Evolutionary conservation across 2,888 invertebrate genomes (phyloP), one percentile per base, ranked within the genome.

Genomic region (Pristionchus mayeri): DNA sequence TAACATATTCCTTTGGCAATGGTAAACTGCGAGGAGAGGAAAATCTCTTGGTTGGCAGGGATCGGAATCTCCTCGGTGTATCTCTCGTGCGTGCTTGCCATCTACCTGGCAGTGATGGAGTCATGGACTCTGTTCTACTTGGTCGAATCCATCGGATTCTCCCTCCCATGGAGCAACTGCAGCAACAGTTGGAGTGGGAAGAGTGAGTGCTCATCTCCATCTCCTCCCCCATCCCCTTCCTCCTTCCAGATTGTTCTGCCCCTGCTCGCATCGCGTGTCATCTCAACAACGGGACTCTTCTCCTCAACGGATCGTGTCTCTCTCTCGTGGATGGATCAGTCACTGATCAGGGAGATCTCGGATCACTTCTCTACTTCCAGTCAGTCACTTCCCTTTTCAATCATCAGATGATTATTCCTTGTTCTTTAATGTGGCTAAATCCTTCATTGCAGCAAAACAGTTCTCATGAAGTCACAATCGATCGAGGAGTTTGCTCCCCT

Each of bases 111-210:
- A 90, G 93, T 94, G 92, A 93, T 94, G 87, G 93, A 94, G 21
- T 94, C 94, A 18, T 94, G 94, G 94, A 93, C 94, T 2, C 90
- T 94, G 57, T 94, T 93, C 91, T 94, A 94, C 87, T 91, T 94
- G 81, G 93, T 94, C 87, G 96, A 96, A 86, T 96, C 97, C 44
- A 85, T 97, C 93, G 96, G 96, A 93, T 95, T 96, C 71, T 95
- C 96, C 89, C 95, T 97, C 91, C 97, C 97, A 2, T 98, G 98
- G 98, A 95, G 95, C 40, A 95, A 95, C 91, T 98, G 98, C 93
- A 95, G 95, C 87, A 96, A 97, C 93, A 94, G 95, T 11, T 95
- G 96, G 97, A 97, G 97, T 93, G 96, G 96, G 3, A 94, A 88
- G 63, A 90, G 91, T 91, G 50, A 79, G 88, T 85, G 4, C 54